Percentiles rank a stretch among this genome's conserved stretches.
These are phyloP conservation scores for Pseudomyrmex concolor DNA, from an alignment of 1,140 invertebrate genomes.

Conservation along the genomic window DNA sequence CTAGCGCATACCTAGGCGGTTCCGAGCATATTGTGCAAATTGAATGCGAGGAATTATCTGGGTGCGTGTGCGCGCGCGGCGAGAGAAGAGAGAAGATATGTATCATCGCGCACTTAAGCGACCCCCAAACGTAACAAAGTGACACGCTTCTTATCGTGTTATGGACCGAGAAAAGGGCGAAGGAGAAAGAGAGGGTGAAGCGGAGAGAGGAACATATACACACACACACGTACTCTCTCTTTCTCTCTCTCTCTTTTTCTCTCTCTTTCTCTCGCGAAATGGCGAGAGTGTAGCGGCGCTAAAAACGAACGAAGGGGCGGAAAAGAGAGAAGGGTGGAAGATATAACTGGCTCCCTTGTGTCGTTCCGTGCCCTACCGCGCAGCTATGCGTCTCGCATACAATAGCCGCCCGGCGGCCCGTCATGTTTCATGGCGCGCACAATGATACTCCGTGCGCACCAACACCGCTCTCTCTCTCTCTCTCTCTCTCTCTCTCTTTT, in stretches of 20 bases:
- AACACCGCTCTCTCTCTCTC: slow-evolving; percentile 55
- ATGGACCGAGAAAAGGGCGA: slow-evolving; percentile 71
- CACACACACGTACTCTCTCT: no score
- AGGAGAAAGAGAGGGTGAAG: not conserved
- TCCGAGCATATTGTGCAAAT: slow-evolving; percentile 83
- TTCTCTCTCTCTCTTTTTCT: no score
- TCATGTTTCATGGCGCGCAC: slow-evolving; percentile 82
- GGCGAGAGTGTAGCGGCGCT: slow-evolving; percentile 20
- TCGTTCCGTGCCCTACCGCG: slow-evolving; percentile 59
- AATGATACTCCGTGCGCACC: slow-evolving; percentile 80
- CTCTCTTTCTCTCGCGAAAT: not conserved
- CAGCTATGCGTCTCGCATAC: slow-evolving; percentile 81
- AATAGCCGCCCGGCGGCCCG: slow-evolving; percentile 78
- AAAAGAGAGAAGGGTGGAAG: slow-evolving; percentile 34
- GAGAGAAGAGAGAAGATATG: slow-evolving; percentile 74
- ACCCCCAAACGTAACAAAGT: slow-evolving; percentile 82
- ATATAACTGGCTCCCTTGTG: slow-evolving; percentile 65
- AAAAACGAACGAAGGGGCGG: slow-evolving; percentile 22
- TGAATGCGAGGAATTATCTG: slow-evolving; percentile 84
- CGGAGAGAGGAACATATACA: not conserved
- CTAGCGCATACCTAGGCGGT: slow-evolving; percentile 60
- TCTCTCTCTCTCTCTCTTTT: no score
- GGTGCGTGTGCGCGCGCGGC: not conserved
- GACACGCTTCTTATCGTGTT: slow-evolving; percentile 84
- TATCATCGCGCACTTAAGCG: slow-evolving; percentile 82